Evolutionary conservation across 2,797 vertebrate species (phyloP).

Genomic region (Natrix natrix): DNA sequence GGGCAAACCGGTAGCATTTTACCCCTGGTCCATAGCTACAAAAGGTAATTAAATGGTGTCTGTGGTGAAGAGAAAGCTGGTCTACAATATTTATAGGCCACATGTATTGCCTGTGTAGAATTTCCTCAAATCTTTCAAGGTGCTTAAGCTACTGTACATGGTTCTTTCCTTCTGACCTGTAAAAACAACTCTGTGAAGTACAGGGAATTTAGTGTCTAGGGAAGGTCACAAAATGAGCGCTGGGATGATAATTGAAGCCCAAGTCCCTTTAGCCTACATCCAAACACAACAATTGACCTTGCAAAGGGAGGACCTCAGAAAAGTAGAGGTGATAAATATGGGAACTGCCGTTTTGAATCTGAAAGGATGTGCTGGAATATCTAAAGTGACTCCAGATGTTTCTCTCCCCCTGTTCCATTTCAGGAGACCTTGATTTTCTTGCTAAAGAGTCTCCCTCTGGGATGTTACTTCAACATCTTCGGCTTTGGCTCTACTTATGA

Average conservation of each 20-base stretch:
- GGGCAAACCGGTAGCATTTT: no score
- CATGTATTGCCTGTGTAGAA: background rate
- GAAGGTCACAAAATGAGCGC: background rate
- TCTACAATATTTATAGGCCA: background rate
- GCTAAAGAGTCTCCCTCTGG: slow-evolving; percentile 87
- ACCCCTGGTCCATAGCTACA: background rate
- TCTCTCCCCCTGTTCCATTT: background rate
- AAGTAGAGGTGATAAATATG: background rate
- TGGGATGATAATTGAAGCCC: background rate
- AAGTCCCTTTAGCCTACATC: background rate
- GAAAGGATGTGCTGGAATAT: background rate
- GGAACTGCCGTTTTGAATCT: background rate
- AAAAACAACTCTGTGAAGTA: background rate
- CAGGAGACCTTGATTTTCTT: slow-evolving; percentile 86
- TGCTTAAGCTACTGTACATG: background rate
- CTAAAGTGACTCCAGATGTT: background rate
- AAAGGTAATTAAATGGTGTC: background rate
- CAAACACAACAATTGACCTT: background rate
- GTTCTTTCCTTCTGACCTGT: background rate
- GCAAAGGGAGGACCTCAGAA: background rate
- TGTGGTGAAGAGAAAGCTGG: background rate
- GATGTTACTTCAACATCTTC: slow-evolving; percentile 87
- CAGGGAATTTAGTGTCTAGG: background rate
- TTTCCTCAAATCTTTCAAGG: background rate
- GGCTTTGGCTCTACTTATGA: slow-evolving; percentile 78